Conservation (phyloP, 2,797 vertebrate genomes). For the Anas capensis region DNA sequence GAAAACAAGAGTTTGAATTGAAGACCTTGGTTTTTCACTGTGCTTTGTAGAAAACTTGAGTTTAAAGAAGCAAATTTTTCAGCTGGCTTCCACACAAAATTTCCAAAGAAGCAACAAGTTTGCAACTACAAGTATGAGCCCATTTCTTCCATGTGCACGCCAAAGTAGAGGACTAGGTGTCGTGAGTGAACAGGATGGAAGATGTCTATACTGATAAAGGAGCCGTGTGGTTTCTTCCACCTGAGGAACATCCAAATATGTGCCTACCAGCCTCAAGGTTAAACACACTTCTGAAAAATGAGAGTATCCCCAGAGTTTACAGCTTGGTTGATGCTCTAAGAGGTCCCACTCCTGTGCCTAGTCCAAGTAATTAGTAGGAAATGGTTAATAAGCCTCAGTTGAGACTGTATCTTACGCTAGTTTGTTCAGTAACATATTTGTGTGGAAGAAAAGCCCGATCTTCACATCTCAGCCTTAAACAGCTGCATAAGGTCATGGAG, state of each 20-base stretch:
- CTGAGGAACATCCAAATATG: not conserved
- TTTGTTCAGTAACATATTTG: not conserved
- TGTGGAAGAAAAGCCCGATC: not conserved
- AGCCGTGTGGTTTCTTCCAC: not conserved
- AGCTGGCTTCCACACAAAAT: not conserved
- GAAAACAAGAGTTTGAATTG: not conserved
- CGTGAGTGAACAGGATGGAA: not conserved
- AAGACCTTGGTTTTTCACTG: not conserved
- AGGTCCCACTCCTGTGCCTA: not conserved
- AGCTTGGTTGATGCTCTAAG: not conserved
- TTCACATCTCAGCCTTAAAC: not conserved
- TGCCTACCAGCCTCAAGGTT: not conserved
- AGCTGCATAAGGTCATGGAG: fast-evolving
- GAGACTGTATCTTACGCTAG: not conserved
- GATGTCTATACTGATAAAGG: not conserved
- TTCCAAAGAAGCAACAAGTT: not conserved
- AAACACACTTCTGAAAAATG: not conserved
- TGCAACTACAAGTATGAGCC: not conserved
- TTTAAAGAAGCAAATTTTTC: not conserved
- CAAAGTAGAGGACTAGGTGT: not conserved
- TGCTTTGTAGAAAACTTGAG: not conserved
- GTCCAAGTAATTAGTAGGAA: not conserved
- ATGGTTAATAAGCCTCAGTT: not conserved
- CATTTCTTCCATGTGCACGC: not conserved
- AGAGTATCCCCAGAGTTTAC: not conserved